Conservation (phyloP, 1,140 invertebrate genomes). For the Megathymus violae region DNA sequence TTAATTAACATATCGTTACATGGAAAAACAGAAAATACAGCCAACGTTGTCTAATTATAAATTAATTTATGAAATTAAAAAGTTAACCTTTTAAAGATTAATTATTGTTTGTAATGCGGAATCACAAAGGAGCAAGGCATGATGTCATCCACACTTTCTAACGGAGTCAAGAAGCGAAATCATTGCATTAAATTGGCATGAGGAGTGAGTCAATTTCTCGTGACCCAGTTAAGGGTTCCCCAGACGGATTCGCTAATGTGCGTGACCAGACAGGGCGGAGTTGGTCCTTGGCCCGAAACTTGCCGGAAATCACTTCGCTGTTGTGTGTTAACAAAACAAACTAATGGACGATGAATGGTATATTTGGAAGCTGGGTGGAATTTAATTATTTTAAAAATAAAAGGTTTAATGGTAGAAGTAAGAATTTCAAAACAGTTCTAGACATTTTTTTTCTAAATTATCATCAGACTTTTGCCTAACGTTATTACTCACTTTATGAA, state of each 20-base stretch:
- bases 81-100: background rate
- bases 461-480: no score
- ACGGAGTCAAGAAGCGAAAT: conserved; percentile 22
- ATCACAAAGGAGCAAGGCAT: conserved; percentile 22
- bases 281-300: conserved; percentile 49
- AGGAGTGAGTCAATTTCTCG: conserved; percentile 31
- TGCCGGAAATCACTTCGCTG: conserved; percentile 2
- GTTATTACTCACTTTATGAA: no score
- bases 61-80: conserved; percentile 1
- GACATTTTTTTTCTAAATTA: no score
- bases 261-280: conserved; percentile 55
- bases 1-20: no score
- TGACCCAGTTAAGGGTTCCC: conserved; percentile 49
- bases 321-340: background rate
- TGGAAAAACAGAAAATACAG: no score
- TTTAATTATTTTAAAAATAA: background rate
- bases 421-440: no score
- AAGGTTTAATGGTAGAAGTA: no score
- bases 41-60: background rate
- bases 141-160: conserved; percentile 31
- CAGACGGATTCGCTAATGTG: conserved; percentile 40
- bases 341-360: no score
- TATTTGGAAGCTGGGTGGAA: background rate
- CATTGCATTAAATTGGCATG: conserved; percentile 23
- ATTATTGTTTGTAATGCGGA: conserved; percentile 5